Conservation (phyloP, 23 tunicate genomes). For the Botrylloides violaceus region DNA sequence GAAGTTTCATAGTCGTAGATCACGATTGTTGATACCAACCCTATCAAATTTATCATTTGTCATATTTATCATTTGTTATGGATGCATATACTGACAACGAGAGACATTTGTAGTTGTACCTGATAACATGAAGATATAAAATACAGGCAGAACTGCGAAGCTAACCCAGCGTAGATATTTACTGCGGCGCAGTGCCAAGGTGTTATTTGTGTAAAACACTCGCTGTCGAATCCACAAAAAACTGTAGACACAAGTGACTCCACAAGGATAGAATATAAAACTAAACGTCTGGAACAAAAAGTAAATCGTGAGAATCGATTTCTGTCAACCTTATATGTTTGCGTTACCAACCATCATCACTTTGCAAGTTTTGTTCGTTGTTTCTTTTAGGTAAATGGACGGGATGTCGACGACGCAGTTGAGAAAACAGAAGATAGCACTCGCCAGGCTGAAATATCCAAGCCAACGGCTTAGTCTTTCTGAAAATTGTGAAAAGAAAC, state of each 20-base stretch:
- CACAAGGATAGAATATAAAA: conserved; percentile 65
- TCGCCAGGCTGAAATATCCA: conserved; percentile 46
- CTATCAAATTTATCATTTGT: background rate
- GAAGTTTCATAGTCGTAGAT: conserved; percentile 52
- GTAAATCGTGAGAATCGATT: background rate
- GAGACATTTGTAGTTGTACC: conserved; percentile 18
- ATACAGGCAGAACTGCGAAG: conserved; percentile 56
- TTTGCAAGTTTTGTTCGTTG: conserved; percentile 36
- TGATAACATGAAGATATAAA: conserved; percentile 34
- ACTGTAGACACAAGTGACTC: conserved; percentile 38
- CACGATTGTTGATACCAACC: conserved; percentile 50
- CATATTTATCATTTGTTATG: too few relatives aligned
- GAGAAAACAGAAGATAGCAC: conserved; percentile 42
- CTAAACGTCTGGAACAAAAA: conserved; percentile 39
- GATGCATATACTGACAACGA: too few relatives aligned
- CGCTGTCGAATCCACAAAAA: conserved; percentile 83
- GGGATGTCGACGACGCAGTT: conserved; percentile 57
- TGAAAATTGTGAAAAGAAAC: too few relatives aligned
- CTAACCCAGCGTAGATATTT: conserved; percentile 36
- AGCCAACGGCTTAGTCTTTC: conserved; percentile 22
- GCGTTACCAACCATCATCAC: background rate
- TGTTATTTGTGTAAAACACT: conserved; percentile 60
- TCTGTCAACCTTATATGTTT: background rate
- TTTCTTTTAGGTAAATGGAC: conserved; percentile 18
- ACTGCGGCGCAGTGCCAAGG: conserved; percentile 42